Conservation (phyloP, 2,888 invertebrate species). For the Leptopilina drosophilae region DNA sequence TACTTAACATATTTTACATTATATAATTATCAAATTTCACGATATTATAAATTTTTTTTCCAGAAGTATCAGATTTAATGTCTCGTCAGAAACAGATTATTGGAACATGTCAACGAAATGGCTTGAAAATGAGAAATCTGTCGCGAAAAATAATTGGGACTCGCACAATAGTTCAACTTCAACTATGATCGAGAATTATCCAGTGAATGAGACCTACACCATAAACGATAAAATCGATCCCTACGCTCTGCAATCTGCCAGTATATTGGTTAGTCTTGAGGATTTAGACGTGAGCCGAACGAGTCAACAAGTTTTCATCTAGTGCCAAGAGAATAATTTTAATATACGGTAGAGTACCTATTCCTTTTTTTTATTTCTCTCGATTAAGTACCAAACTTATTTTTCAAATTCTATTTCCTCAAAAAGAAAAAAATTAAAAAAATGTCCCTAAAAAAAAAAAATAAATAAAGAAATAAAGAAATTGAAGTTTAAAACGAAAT, state of each 20-base stretch:
- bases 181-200: conserved; percentile 74
- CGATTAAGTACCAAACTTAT: too few species aligned
- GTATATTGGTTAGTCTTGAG: conserved; percentile 73
- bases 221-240: conserved; percentile 68
- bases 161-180: conserved; percentile 75
- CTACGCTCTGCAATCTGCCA: conserved; percentile 71
- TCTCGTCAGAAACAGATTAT: conserved; percentile 69
- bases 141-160: conserved; percentile 73
- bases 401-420: too few species aligned
- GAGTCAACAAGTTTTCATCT: conserved; percentile 74
- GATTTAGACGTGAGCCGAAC: conserved; percentile 74
- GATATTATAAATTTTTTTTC: conserved; percentile 47
- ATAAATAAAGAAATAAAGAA: too few species aligned
- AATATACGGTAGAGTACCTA: not conserved
- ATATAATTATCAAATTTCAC: not conserved
- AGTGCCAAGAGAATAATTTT: conserved; percentile 37
- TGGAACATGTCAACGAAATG: conserved; percentile 72
- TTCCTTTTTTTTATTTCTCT: not conserved
- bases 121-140: conserved; percentile 72
- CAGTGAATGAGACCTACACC: conserved; percentile 66
- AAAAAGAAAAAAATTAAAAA: too few species aligned
- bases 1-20: too few species aligned
- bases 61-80: conserved; percentile 71
- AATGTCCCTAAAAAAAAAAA: too few species aligned
- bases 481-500: too few species aligned